Evolutionary conservation across 2,888 invertebrate species (phyloP).

Genomic region (Hypolimnas misippus): DNA sequence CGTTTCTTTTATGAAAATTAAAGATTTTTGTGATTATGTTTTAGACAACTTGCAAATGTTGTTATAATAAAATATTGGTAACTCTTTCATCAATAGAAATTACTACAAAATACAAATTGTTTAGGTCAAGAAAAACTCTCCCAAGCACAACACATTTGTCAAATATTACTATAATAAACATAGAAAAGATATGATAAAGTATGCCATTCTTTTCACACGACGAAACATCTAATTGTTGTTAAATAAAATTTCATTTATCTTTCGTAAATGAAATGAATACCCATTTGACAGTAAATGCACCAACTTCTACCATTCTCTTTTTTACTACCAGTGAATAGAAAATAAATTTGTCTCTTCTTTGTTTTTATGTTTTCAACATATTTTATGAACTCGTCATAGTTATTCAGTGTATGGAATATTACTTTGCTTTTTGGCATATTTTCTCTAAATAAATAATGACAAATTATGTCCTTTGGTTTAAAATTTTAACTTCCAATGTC

Average conservation of each 20-base stretch:
- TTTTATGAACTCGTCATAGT: slow-evolving; percentile 59
- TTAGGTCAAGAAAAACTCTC: too few species aligned
- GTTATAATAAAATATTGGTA: too few species aligned
- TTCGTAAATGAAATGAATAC: slow-evolving; percentile 47
- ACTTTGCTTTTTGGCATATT: slow-evolving; percentile 46
- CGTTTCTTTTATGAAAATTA: too few species aligned
- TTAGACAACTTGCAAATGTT: too few species aligned
- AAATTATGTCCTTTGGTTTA: background rate
- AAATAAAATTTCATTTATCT: background rate
- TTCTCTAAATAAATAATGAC: slow-evolving; percentile 22
- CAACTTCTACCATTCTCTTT: slow-evolving; percentile 90
- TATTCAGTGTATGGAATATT: slow-evolving; percentile 51
- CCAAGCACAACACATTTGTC: too few species aligned
- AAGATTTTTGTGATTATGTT: too few species aligned
- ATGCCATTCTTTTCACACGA: too few species aligned
- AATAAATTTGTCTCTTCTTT: slow-evolving; percentile 59
- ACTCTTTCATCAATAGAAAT: too few species aligned
- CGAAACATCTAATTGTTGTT: too few species aligned
- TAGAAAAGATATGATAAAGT: too few species aligned
- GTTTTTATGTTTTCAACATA: slow-evolving; percentile 56
- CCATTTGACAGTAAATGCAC: slow-evolving; percentile 85
- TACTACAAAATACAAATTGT: too few species aligned
- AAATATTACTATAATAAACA: too few species aligned
- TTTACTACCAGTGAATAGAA: slow-evolving; percentile 73
- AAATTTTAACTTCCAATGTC: background rate